Conservation (phyloP, 1,140 invertebrate species). For the Penaeus vannamei region DNA sequence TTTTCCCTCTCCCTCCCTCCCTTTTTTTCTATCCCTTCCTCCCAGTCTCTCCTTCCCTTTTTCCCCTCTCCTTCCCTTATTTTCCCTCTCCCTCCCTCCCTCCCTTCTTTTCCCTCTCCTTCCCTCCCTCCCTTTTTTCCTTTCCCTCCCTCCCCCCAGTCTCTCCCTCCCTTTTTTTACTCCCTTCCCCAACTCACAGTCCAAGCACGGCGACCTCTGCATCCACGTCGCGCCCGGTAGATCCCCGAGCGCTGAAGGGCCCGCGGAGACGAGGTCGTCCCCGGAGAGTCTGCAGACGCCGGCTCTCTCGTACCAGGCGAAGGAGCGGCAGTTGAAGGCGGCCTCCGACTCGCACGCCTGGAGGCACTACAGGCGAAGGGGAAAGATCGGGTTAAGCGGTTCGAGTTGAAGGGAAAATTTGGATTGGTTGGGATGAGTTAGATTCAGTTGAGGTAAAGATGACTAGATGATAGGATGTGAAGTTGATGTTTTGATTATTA, state of each 20-base stretch:
- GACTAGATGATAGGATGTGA: neutral
- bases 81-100: no score
- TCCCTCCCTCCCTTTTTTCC: no score
- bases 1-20: no score
- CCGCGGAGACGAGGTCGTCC: slow-evolving; percentile 72
- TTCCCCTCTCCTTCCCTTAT: no score
- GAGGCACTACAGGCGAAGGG: slow-evolving; percentile 39
- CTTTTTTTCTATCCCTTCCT: no score
- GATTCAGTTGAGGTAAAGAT: neutral
- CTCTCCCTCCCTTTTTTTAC: neutral
- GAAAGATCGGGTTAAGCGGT: neutral
- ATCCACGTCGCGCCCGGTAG: slow-evolving; percentile 72
- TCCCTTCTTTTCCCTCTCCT: no score
- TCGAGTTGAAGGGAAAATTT: slow-evolving; percentile 33
- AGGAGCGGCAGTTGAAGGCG: slow-evolving; percentile 75
- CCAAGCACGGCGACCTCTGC: slow-evolving; percentile 75
- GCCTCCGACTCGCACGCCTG: slow-evolving; percentile 72
- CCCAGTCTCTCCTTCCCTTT: no score
- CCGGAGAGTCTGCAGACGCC: slow-evolving; percentile 72
- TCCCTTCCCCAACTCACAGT: slow-evolving; percentile 72
- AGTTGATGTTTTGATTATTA: no score
- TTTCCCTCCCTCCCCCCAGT: no score
- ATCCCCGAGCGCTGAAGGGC: slow-evolving; percentile 71
- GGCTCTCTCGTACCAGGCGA: slow-evolving; percentile 70
- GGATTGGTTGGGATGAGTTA: slow-evolving; percentile 55